Conservation (phyloP, 2,888 invertebrate species). For the Elysia crispata region DNA sequence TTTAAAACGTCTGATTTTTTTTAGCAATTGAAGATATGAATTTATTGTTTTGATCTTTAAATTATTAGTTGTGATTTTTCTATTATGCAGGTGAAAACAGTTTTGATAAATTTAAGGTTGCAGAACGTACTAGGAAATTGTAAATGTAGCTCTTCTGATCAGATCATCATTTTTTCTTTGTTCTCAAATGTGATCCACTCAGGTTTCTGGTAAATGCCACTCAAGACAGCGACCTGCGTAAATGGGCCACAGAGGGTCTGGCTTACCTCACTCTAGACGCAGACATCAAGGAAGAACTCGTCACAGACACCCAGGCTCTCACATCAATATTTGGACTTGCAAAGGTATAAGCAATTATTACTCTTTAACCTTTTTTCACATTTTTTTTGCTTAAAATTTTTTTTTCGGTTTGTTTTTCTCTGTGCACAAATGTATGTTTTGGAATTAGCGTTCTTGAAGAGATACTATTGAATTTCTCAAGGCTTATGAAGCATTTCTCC, state of each 20-base stretch:
- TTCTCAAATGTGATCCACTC: constrained; percentile 18
- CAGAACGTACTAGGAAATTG: too few relatives aligned
- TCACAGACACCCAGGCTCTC: constrained; percentile 89
- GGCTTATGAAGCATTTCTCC: too few relatives aligned
- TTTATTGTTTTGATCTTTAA: too few relatives aligned
- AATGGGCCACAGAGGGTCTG: constrained; percentile 97
- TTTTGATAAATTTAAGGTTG: not conserved
- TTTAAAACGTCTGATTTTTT: not conserved
- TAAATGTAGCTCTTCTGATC: too few relatives aligned
- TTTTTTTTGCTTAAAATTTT: too few relatives aligned
- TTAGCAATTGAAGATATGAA: too few relatives aligned
- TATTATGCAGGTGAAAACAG: not conserved
- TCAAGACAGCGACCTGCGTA: constrained; percentile 91
- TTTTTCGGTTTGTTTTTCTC: too few relatives aligned
- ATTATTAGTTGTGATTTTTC: not conserved
- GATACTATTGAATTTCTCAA: too few relatives aligned
- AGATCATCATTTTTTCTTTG: too few relatives aligned
- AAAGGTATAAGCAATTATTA: constrained; percentile 80
- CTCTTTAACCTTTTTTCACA: too few relatives aligned
- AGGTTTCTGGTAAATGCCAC: constrained; percentile 90
- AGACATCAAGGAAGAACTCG: constrained; percentile 97
- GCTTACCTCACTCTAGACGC: constrained; percentile 98
- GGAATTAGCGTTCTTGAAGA: too few relatives aligned
- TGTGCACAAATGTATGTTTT: too few relatives aligned
- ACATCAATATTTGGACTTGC: constrained; percentile 92